Conservation (phyloP, 2,888 invertebrate species). For the Hypomecis punctinalis region DNA sequence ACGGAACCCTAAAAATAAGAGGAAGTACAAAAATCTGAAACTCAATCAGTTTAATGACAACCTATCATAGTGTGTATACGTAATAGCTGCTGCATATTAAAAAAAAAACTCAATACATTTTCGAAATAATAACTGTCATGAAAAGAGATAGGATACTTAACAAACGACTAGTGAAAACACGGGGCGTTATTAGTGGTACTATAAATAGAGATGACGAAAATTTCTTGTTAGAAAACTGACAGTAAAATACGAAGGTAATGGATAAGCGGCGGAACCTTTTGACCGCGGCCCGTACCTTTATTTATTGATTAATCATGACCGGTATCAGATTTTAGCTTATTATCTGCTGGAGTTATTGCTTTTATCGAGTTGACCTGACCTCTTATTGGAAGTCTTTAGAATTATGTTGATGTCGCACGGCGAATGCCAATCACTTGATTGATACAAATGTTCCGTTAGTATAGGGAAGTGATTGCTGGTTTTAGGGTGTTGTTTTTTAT, state of each 20-base stretch:
- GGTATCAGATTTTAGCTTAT: not conserved
- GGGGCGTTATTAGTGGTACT: not conserved
- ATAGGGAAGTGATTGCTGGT: too few species aligned
- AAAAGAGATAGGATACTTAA: not conserved
- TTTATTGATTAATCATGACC: not conserved
- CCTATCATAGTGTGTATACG: too few species aligned
- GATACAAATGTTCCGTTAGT: too few species aligned
- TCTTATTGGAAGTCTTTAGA: too few species aligned
- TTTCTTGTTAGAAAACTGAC: not conserved
- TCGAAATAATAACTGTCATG: not conserved
- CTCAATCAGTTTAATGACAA: too few species aligned
- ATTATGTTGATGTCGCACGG: too few species aligned
- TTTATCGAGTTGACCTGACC: not conserved
- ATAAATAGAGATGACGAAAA: conserved; percentile 2
- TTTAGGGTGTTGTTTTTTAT: too few species aligned
- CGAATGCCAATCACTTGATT: too few species aligned
- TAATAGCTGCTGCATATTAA: too few species aligned
- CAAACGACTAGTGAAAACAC: not conserved
- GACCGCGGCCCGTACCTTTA: not conserved
- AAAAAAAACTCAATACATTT: too few species aligned
- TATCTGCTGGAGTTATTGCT: not conserved
- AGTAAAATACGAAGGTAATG: not conserved
- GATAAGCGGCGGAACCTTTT: not conserved
- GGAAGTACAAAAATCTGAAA: too few species aligned
- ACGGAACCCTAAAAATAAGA: too few species aligned